Conservation (phyloP, 2,888 invertebrate species). For the Dryococelus australis region DNA sequence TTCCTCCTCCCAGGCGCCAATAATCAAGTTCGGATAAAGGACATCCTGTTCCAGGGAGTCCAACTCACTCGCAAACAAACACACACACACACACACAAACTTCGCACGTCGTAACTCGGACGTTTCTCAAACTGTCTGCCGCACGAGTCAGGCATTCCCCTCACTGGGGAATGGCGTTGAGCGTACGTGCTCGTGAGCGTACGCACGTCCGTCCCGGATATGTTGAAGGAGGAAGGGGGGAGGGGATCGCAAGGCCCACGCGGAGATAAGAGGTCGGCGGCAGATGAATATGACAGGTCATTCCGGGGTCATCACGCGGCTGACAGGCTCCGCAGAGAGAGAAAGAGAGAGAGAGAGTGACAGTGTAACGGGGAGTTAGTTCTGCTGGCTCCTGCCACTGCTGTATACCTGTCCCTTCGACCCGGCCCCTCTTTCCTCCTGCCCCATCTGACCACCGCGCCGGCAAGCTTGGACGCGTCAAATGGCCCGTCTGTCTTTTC, state of each 20-base stretch:
- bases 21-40: background rate
- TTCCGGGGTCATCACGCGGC: background rate
- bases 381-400: no score
- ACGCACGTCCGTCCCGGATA: background rate
- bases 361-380: no score
- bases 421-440: no score
- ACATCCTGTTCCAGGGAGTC: background rate
- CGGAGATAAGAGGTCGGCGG: background rate
- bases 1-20: background rate
- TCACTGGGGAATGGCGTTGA: background rate
- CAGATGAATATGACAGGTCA: constrained; percentile 16
- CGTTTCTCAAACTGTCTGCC: background rate
- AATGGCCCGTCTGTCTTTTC: no score
- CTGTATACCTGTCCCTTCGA: no score
- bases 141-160: background rate
- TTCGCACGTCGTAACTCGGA: background rate
- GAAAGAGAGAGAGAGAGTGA: no score
- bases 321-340: background rate
- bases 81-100: background rate
- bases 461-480: no score
- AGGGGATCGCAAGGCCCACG: background rate
- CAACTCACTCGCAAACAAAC: background rate
- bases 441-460: no score
- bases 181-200: background rate
- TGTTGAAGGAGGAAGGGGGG: background rate